Conservation (phyloP, 2,113 vertebrate genomes). For the Oxyruncus cristatus region DNA sequence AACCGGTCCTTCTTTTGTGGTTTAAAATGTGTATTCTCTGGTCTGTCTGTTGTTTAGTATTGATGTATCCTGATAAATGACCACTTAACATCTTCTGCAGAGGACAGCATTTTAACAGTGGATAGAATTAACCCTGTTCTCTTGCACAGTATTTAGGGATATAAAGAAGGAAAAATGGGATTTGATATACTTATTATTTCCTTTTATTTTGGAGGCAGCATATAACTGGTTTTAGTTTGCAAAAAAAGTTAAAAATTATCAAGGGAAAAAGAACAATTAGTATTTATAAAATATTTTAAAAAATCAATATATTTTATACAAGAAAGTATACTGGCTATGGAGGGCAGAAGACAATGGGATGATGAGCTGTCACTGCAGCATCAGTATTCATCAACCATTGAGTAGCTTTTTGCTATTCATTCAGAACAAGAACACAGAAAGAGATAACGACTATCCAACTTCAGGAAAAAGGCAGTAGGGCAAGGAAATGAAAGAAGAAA, state of each 20-base stretch:
- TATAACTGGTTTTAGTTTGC: neutral
- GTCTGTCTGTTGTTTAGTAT: neutral
- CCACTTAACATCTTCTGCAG: neutral
- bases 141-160: neutral
- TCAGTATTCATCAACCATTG: neutral
- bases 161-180: neutral
- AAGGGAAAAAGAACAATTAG: neutral
- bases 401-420: neutral
- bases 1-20: neutral
- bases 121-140: neutral
- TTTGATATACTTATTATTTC: neutral
- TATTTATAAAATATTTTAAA: neutral
- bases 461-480: neutral
- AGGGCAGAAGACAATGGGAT: neutral
- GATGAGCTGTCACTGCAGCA: neutral
- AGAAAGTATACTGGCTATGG: neutral
- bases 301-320: neutral
- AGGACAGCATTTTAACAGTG: neutral
- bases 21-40: conserved; percentile 10
- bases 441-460: neutral
- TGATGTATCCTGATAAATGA: neutral
- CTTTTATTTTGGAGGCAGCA: neutral
- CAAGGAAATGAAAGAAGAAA: neutral
- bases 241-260: neutral
- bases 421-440: neutral